phyloP scores from a whole-genome alignment of 2,113 vertebrate genomes.

The Cryptoleucopteryx plumbea region DNA sequence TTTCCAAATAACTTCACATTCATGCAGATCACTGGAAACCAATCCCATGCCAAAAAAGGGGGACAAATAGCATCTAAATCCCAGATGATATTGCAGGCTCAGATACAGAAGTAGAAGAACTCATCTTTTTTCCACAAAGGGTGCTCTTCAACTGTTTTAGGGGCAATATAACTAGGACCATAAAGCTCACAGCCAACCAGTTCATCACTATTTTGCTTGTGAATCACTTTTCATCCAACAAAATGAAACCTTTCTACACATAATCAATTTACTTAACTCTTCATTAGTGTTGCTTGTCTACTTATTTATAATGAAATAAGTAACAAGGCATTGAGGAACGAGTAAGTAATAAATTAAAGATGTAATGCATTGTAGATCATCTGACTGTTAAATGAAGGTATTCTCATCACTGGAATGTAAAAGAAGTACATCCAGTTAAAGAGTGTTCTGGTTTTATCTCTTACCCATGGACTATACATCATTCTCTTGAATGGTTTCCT shows the following conservation, averaged over 20 bases:
- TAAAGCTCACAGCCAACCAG: not conserved
- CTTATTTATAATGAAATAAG: not conserved
- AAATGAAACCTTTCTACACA: not conserved
- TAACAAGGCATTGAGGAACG: not conserved
- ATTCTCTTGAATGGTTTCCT: not conserved
- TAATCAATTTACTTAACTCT: not conserved
- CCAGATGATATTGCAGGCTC: not conserved
- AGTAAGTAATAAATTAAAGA: not conserved
- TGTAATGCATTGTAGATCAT: not conserved
- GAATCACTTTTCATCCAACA: not conserved
- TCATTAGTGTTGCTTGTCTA: not conserved
- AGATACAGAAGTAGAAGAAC: not conserved
- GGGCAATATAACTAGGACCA: not conserved
- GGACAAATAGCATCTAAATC: not conserved
- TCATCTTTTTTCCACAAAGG: not conserved
- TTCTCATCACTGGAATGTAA: not conserved
- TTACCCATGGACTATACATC: not conserved
- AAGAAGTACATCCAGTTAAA: not conserved
- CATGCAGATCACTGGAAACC: not conserved
- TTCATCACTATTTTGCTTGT: not conserved
- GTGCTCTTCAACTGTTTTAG: not conserved
- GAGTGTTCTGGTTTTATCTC: not conserved
- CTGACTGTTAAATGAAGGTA: not conserved
- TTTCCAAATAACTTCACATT: not conserved
- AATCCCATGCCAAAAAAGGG: not conserved